Evolutionary conservation across 2,797 vertebrate genomes (phyloP).

Genomic region (Falco rusticolus): DNA sequence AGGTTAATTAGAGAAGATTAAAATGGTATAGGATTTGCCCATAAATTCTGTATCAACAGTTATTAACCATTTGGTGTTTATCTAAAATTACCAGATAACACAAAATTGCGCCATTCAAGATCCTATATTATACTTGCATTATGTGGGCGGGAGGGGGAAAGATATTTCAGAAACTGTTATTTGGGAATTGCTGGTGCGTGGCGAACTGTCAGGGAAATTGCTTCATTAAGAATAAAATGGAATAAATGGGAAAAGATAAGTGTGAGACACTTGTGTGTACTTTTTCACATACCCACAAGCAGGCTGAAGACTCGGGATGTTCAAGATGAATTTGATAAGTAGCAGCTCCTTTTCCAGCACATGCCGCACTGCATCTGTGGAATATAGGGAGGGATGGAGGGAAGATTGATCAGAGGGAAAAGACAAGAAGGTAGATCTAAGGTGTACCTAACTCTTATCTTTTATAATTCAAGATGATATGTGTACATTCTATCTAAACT

Average conservation of each 20-base stretch:
- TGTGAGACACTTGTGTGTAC: background rate
- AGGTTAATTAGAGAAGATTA: conserved; percentile 22
- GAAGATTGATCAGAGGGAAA: background rate
- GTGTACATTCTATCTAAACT: background rate
- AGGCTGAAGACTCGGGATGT: background rate
- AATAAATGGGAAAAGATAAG: conserved; percentile 16
- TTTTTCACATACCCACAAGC: conserved; percentile 2
- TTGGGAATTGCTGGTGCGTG: background rate
- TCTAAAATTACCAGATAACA: background rate
- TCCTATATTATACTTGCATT: background rate
- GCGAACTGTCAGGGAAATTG: background rate
- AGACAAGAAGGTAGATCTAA: background rate
- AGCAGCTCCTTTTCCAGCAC: background rate
- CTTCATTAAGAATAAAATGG: conserved; percentile 2
- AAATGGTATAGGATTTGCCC: background rate
- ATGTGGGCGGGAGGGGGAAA: rapidly evolving
- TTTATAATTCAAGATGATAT: background rate
- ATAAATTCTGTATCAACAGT: background rate
- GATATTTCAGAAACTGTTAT: background rate
- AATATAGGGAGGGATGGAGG: background rate
- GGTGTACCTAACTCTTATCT: background rate
- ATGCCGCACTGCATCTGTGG: background rate
- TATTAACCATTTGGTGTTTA: conserved; percentile 1
- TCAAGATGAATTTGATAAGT: conserved; percentile 33
- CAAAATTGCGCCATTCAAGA: background rate